Conservation (phyloP, 2,797 vertebrate genomes). For the Eutrigla gurnardus region DNA sequence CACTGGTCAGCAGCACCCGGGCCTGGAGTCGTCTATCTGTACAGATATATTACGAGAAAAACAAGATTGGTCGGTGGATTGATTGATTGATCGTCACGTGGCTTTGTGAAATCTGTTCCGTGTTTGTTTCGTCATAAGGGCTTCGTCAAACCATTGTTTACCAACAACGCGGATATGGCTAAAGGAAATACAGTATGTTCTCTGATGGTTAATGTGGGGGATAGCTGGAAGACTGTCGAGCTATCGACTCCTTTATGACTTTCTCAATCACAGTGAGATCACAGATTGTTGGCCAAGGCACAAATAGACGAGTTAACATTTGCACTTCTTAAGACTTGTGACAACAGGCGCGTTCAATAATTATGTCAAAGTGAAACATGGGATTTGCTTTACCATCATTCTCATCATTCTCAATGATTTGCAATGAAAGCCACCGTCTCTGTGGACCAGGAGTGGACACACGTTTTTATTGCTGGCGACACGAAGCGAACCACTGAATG, state of each 20-base stretch:
- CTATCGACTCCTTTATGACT: slow-evolving; percentile 15
- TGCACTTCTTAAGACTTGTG: slow-evolving; percentile 58
- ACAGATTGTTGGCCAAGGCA: slow-evolving; percentile 58
- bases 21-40: slow-evolving; percentile 38
- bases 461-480: slow-evolving; percentile 16
- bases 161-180: slow-evolving; percentile 42
- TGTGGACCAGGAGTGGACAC: slow-evolving; percentile 8
- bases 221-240: slow-evolving; percentile 16
- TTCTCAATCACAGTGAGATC: slow-evolving; percentile 8
- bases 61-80: slow-evolving; percentile 14
- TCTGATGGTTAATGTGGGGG: slow-evolving; percentile 45
- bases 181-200: slow-evolving; percentile 33
- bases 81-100: slow-evolving; percentile 37
- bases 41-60: slow-evolving; percentile 44
- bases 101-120: slow-evolving; percentile 62
- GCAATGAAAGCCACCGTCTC: slow-evolving; percentile 15
- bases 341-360: slow-evolving; percentile 44
- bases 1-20: slow-evolving; percentile 6
- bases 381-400: slow-evolving; percentile 28
- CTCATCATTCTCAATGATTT: slow-evolving; percentile 15
- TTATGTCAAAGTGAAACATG: slow-evolving; percentile 31
- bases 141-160: slow-evolving; percentile 69
- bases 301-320: slow-evolving; percentile 41
- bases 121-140: slow-evolving; percentile 72
- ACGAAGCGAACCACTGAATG: slow-evolving; percentile 36